Base-by-base conservation (phyloP, 2,113 vertebrate species). In the Dromaius novaehollandiae region DNA sequence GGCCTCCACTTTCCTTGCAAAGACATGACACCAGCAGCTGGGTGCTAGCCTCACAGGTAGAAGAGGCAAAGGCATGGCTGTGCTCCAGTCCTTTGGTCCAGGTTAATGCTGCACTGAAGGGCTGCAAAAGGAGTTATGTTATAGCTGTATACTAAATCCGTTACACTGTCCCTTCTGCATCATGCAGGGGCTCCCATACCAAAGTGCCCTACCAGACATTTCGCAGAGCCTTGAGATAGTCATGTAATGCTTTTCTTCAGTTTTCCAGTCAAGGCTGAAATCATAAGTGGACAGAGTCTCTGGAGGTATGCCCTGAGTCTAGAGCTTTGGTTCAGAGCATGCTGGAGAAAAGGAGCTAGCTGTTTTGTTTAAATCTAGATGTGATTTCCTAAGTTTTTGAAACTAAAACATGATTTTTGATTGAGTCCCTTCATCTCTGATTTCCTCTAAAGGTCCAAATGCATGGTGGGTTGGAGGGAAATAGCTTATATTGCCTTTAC, bases 391-490 rank as follows among this genome's bases (percentile, higher is more conserved):
- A 75, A 66, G 46, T 82, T 95, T 81, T 81, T 75, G 56, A 75
- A 95, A 86, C 17, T 32, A 51, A 34, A 86, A 19, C 2, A 1
- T 65, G 69, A 71, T 69, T 83, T 96, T 71, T 34, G 48, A 46
- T 48, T 75, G 46, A 75, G 38, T 60, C 13, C 17, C 46, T n/a
- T 28, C 15, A 4, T 51, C 48, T 95, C 68, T 32, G 7, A 30
- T 91, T 91, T 91, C 51, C 20, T 86, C 21, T 40, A 82, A 44
- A 79, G 11, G 30, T 60, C 42, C 82, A 86, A 69, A 90, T 79
- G 38, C 25, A 24, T 69, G 71, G 60, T 53, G 46, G 82, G 18
- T 15, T 30, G 11, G 42, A 53, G 22, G 48, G 71, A 91, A 81
- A 64, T 40, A 46, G 30, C 64, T 94, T 56, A 10, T 70, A 60